Conservation (phyloP, 2,888 invertebrate species). For the Epirrita christyi region DNA sequence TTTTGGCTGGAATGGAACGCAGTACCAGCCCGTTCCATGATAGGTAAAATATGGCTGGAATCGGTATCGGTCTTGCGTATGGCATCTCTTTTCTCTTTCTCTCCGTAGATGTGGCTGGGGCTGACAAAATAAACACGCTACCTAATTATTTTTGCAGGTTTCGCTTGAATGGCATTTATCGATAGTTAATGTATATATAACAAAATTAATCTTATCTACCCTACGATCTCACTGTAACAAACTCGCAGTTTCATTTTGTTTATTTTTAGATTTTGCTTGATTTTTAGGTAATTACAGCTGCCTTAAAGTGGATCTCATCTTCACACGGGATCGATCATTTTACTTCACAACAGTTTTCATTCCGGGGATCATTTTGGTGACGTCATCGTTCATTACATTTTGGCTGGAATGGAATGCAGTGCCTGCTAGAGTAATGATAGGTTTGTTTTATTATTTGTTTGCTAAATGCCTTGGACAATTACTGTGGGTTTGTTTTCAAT, state of each 20-base stretch:
- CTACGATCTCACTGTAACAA: conserved; percentile 50
- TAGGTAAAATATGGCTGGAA: conserved; percentile 86
- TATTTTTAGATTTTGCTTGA: conserved; percentile 75
- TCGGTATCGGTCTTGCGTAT: conserved; percentile 71
- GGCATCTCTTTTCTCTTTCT: conserved; percentile 55
- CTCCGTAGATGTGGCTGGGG: conserved; percentile 72
- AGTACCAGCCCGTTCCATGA: conserved; percentile 95
- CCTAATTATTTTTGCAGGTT: conserved; percentile 60
- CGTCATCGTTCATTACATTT: conserved; percentile 98
- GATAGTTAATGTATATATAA: conserved; percentile 60
- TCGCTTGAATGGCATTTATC: conserved; percentile 55
- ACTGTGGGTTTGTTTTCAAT: conserved; percentile 29
- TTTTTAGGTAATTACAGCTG: conserved; percentile 97
- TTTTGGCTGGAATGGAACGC: conserved; percentile 97
- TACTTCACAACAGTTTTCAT: conserved; percentile 99
- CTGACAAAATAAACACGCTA: conserved; percentile 76
- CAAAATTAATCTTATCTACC: conserved; percentile 37
- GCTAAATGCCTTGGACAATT: conserved; percentile 39
- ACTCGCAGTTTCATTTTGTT: conserved; percentile 50
- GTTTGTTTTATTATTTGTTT: conserved; percentile 85
- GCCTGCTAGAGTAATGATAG: conserved; percentile 98
- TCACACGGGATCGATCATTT: conserved; percentile 97
- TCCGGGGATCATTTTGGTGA: conserved; percentile 97
- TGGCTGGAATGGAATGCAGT: conserved; percentile 99
- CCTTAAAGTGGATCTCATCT: conserved; percentile 96